Percentiles rank a stretch among this genome's conserved stretches.
Conservation (phyloP, 2,797 vertebrate species). For the Hipposideros larvatus region DNA sequence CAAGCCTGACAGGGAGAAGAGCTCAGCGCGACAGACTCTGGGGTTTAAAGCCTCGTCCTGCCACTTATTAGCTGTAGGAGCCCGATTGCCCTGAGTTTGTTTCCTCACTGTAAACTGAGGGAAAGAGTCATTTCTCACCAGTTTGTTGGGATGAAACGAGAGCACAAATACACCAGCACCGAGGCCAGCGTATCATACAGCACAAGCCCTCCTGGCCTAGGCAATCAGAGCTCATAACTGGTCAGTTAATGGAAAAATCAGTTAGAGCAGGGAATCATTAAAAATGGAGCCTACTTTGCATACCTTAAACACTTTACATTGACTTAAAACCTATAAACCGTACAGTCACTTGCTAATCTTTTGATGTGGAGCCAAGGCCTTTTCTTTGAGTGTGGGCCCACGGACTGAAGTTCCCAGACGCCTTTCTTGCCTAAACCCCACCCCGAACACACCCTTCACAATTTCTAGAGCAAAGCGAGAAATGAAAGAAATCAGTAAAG, state of each 20-base stretch:
- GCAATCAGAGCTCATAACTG: constrained; percentile 7
- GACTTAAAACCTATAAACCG: constrained; percentile 72
- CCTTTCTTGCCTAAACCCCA: constrained; percentile 62
- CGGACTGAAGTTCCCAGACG: constrained; percentile 72
- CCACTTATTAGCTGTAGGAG: not conserved
- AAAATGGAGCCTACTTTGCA: constrained; percentile 39
- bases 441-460: constrained; percentile 54
- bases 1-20: not conserved
- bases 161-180: not conserved
- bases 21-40: not conserved
- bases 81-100: not conserved
- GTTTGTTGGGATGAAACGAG: not conserved
- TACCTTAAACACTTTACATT: constrained; percentile 48
- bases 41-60: not conserved
- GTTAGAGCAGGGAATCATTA: constrained; percentile 62
- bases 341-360: constrained; percentile 73
- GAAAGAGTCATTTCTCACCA: not conserved
- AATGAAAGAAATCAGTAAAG: constrained; percentile 31
- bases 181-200: not conserved
- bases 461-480: constrained; percentile 55
- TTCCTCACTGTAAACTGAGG: not conserved
- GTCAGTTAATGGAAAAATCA: constrained; percentile 61
- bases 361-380: constrained; percentile 79
- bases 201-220: not conserved
- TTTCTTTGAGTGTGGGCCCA: constrained; percentile 74